Percentiles rank a stretch among this genome's conserved stretches.
Conservation (phyloP, 2,888 invertebrate genomes). For the Pyralis farinalis region DNA sequence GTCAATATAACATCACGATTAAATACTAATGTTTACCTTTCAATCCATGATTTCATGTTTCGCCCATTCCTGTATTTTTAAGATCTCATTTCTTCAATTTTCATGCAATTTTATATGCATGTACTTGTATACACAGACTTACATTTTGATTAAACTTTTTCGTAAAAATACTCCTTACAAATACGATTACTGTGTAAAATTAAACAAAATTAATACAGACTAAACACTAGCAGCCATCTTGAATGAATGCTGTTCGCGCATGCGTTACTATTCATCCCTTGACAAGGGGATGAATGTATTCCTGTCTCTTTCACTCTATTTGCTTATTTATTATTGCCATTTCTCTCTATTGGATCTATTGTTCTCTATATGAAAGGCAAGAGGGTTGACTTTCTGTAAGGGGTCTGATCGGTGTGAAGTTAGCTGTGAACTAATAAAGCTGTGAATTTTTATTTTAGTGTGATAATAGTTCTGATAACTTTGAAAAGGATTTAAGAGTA, state of each 20-base stretch:
- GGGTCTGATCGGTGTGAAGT: constrained; percentile 46
- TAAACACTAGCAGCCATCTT: constrained; percentile 69
- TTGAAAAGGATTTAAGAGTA: too few relatives aligned
- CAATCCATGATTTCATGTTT: too few relatives aligned
- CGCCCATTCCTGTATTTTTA: too few relatives aligned
- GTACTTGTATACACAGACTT: too few relatives aligned
- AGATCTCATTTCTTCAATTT: too few relatives aligned
- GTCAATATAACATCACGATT: too few relatives aligned
- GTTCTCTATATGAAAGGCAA: constrained; percentile 49
- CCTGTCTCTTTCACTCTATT: constrained; percentile 33
- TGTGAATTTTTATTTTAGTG: neutral
- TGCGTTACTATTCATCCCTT: constrained; percentile 52
- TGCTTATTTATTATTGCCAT: constrained; percentile 15
- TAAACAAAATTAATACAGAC: constrained; percentile 38
- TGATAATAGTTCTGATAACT: too few relatives aligned
- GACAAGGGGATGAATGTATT: constrained; percentile 47
- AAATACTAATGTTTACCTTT: too few relatives aligned
- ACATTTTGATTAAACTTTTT: too few relatives aligned
- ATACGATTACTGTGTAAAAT: neutral
- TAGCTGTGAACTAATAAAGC: constrained; percentile 30
- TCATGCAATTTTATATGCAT: too few relatives aligned
- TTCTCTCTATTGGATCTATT: constrained; percentile 40
- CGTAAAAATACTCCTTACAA: too few relatives aligned
- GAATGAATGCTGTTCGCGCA: constrained; percentile 53
- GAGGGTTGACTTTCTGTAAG: constrained; percentile 55